Conservation (phyloP, 2,797 vertebrate genomes). For the Hippoglossus hippoglossus region DNA sequence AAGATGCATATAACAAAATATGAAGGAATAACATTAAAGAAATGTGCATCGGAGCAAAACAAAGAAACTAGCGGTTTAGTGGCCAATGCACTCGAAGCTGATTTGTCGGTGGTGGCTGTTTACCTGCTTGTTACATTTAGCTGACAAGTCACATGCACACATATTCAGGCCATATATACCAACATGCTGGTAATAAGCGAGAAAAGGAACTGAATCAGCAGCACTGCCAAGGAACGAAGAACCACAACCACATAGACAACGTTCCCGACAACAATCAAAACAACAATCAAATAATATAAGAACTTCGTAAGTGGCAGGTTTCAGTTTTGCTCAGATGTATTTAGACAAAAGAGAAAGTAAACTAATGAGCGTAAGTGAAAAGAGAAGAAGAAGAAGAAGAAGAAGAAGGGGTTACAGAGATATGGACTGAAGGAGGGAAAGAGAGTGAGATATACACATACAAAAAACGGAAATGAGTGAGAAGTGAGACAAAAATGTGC, state of each 20-base stretch:
- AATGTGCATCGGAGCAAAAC: neutral
- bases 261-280: neutral
- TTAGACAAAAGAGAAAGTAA: neutral
- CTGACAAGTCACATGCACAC: neutral
- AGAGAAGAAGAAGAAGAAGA: neutral
- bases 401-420: neutral
- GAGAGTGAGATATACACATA: neutral
- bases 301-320: neutral
- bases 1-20: neutral
- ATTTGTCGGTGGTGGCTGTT: slow-evolving; percentile 1
- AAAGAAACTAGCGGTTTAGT: neutral
- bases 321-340: neutral
- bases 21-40: too few relatives aligned
- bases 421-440: too few relatives aligned
- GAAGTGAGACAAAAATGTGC: slow-evolving; percentile 44
- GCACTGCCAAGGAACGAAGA: neutral
- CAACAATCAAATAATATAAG: neutral
- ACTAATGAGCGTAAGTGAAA: neutral
- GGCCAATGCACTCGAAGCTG: neutral
- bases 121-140: neutral
- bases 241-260: neutral
- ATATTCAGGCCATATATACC: neutral
- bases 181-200: neutral
- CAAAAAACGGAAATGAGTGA: slow-evolving; percentile 4
- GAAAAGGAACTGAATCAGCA: neutral